A percentile compares a stretch with the other conserved stretches of the same genome.
phyloP scores from a whole-genome alignment of 2,113 vertebrate species.

The Petrocephalus microphthalmus region DNA sequence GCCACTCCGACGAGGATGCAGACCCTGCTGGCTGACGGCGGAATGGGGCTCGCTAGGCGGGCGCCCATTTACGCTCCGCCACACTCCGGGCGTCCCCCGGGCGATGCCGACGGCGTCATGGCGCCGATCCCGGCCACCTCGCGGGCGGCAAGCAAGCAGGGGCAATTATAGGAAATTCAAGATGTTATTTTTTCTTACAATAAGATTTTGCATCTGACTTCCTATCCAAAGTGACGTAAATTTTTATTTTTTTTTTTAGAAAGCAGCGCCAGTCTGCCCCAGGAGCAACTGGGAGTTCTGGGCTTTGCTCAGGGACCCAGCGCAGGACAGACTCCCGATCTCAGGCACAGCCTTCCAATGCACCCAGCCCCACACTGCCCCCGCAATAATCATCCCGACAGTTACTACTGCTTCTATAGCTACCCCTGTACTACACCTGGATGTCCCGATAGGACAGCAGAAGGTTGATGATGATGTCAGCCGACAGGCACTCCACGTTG shows the following conservation, averaged over 20 bases:
- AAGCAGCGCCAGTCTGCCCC: neutral
- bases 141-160: neutral
- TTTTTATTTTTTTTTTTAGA: neutral
- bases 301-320: neutral
- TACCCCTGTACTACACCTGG: slow-evolving; percentile 64
- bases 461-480: slow-evolving; percentile 94
- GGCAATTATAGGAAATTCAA: neutral
- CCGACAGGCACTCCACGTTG: slow-evolving; percentile 90
- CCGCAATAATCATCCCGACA: neutral
- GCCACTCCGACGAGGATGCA: neutral
- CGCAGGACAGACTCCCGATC: too few species aligned
- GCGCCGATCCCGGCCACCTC: neutral
- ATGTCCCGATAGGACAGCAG: slow-evolving; percentile 95
- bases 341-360: neutral
- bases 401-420: neutral
- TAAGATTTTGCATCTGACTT: neutral
- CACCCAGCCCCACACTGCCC: neutral
- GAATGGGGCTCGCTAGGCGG: neutral
- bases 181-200: neutral
- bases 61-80: neutral
- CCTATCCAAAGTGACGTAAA: neutral
- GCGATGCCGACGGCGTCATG: neutral
- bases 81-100: neutral
- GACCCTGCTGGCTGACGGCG: neutral
- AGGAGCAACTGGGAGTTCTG: neutral